Base-by-base conservation (phyloP, 2,797 vertebrate species). In the Pseudopleuronectes americanus region DNA sequence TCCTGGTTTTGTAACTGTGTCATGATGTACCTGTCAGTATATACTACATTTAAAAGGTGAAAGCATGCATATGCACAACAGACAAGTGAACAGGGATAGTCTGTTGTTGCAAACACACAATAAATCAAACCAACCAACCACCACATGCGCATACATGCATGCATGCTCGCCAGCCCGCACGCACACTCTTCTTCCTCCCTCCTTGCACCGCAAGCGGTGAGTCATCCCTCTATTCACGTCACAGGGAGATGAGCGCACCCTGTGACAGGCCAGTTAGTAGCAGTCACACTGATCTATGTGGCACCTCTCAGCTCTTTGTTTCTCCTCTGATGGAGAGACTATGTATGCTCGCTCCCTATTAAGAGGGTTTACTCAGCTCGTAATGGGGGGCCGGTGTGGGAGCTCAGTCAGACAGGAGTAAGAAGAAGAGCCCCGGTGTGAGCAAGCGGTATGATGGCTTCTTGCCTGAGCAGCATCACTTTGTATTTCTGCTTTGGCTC, bases 201-300 rank as follows among this genome's bases (percentile, higher is more conserved):
- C 82, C 78, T 88, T 84, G 79, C 86, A 86, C 79, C 58, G 85
- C 85, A 80, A 93, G 86, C 48, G 81, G 90, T 95, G 94, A 95
- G 90, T 95, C 95, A 95, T 95, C 93, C 86, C 90, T 93, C 90
- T 85, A 89, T 91, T 92, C 90, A 87, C 94, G 92, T 95, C 94
- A 94, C 88, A 56, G 85, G 91, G 90, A 93, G 92, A 94, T 89
- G 89, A 93, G 93, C 84, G 88, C 91, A 90, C 86, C 82, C 90
- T 91, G 90, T 92, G 91, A 94, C 92, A 93, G 89, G 88, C 92
- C 87, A 87, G 92, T 94, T 93, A 91, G 90, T 85, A 90, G 85
- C 91, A 90, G 90, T 87, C 91, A 84, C 82, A 83, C 87, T 87
- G 82, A 87, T 89, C 89, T 89, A 90, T 89, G 84, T 89, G 89